phyloP scores from a whole-genome alignment of 2,797 vertebrate genomes.

The Sciaenops ocellatus region DNA sequence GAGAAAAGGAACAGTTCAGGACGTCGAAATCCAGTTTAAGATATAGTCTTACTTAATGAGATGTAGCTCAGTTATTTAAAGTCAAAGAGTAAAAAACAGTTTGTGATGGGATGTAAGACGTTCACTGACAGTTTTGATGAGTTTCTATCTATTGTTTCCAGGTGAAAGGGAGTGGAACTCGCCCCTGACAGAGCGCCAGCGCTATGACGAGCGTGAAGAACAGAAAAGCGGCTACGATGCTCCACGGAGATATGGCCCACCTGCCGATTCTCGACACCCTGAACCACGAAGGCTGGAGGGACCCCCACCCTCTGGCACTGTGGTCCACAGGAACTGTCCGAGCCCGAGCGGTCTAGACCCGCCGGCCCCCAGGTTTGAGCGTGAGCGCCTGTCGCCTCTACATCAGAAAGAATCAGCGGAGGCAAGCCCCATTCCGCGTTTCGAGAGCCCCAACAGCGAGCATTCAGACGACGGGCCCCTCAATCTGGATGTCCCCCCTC shows the following conservation, averaged over 20 bases:
- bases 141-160: constrained; percentile 33
- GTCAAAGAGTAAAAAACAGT: no score
- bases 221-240: constrained; percentile 81
- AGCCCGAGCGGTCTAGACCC: constrained; percentile 79
- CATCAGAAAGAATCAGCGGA: constrained; percentile 77
- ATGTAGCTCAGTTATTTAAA: no score
- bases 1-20: no score
- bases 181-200: constrained; percentile 77
- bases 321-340: constrained; percentile 74
- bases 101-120: no score
- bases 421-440: constrained; percentile 78
- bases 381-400: constrained; percentile 78
- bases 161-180: constrained; percentile 82
- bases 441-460: constrained; percentile 87
- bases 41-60: no score
- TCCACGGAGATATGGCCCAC: constrained; percentile 56
- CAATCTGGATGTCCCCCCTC: constrained; percentile 55
- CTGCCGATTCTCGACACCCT: constrained; percentile 56
- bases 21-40: no score
- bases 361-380: constrained; percentile 87
- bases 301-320: constrained; percentile 73
- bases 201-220: constrained; percentile 69
- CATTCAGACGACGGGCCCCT: constrained; percentile 82
- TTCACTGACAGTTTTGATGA: no score
- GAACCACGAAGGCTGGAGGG: constrained; percentile 86